Percentiles rank a stretch among this genome's conserved stretches.
Evolutionary conservation across 2,113 vertebrate species (phyloP).

Genomic region (Chrysemys picta): DNA sequence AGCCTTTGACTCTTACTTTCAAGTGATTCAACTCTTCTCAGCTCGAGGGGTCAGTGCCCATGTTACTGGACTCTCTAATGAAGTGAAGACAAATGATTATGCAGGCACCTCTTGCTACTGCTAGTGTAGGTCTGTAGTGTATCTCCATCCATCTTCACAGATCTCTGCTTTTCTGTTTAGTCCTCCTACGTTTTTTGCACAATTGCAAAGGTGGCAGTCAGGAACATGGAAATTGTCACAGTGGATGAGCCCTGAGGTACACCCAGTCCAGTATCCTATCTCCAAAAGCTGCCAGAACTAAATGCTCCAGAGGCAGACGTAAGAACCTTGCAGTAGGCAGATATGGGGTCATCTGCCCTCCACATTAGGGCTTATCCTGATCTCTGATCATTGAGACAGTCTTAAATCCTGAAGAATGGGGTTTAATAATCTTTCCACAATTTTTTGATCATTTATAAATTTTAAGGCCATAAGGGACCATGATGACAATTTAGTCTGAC

Average conservation of each 20-base stretch:
- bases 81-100: accelerated
- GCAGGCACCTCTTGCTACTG: accelerated
- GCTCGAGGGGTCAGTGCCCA: background rate
- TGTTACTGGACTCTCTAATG: background rate
- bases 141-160: background rate
- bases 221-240: background rate
- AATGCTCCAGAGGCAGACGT: background rate
- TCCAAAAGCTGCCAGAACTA: background rate
- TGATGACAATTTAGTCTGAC: accelerated
- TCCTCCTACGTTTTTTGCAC: background rate
- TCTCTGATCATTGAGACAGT: background rate
- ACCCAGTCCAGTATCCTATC: accelerated
- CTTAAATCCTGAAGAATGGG: background rate
- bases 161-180: background rate
- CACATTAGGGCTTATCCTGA: background rate
- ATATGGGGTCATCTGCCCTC: background rate
- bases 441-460: background rate
- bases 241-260: background rate
- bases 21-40: accelerated
- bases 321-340: background rate
- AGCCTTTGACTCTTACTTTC: accelerated
- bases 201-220: background rate
- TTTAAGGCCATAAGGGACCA: background rate
- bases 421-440: background rate
- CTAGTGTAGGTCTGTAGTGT: accelerated